Conservation (phyloP, 2,797 vertebrate genomes). For the Pantherophis vulpinus region DNA sequence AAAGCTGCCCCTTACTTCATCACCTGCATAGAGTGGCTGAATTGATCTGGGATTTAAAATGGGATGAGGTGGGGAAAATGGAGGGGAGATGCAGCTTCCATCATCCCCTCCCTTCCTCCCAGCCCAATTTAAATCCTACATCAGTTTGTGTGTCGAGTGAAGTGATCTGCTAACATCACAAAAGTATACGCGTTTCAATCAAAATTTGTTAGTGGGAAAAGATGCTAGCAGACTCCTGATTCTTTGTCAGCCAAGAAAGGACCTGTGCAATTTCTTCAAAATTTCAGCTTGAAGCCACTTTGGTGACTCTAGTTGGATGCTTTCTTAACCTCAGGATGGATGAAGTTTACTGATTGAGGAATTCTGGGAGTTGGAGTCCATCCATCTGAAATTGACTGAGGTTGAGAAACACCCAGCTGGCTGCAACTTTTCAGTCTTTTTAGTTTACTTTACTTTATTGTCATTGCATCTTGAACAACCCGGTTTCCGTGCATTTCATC, state of each 20-base stretch:
- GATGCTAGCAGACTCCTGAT: neutral
- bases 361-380: neutral
- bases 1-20: neutral
- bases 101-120: neutral
- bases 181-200: neutral
- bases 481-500: too few relatives aligned
- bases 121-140: neutral
- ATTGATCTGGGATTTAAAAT: neutral
- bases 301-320: neutral
- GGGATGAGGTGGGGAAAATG: neutral
- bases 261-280: neutral
- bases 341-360: neutral
- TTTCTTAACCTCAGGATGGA: neutral
- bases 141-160: neutral
- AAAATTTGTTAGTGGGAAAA: neutral
- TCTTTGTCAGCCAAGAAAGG: neutral
- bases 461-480: too few relatives aligned
- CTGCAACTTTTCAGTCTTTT: neutral
- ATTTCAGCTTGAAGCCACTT: neutral
- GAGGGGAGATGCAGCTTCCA: neutral
- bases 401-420: neutral
- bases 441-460: too few relatives aligned
- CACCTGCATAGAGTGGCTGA: neutral
- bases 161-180: neutral
- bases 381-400: neutral